phyloP scores from a whole-genome alignment of 2,797 vertebrate genomes.

The Syngnathus acus region DNA sequence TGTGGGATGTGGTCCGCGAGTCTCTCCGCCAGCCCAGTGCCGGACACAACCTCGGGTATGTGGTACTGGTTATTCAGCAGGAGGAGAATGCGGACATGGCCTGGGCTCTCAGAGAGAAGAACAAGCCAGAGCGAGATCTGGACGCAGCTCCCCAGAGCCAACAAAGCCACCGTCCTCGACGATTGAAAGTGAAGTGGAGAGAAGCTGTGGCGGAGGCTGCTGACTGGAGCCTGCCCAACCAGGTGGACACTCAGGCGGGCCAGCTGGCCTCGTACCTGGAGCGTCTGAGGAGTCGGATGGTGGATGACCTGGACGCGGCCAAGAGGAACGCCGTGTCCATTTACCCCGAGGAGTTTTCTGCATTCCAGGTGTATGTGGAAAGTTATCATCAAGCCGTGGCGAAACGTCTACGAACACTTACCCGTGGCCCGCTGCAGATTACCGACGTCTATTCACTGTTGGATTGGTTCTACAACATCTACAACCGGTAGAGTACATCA shows the following conservation, averaged over 20 bases:
- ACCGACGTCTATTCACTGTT: slow-evolving; percentile 84
- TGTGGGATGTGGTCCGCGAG: slow-evolving; percentile 84
- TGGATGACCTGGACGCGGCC: slow-evolving; percentile 80
- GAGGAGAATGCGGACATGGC: slow-evolving; percentile 78
- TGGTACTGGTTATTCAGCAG: slow-evolving; percentile 83
- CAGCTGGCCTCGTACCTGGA: slow-evolving; percentile 76
- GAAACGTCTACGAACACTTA: slow-evolving; percentile 71
- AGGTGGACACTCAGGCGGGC: slow-evolving; percentile 70
- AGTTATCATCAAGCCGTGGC: slow-evolving; percentile 82
- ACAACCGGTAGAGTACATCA: slow-evolving; percentile 73
- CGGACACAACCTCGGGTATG: slow-evolving; percentile 72
- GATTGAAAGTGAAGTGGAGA: slow-evolving; percentile 73
- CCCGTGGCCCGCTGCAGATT: slow-evolving; percentile 71
- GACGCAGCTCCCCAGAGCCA: slow-evolving; percentile 16
- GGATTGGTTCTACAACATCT: slow-evolving; percentile 90
- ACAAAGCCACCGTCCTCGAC: slow-evolving; percentile 65
- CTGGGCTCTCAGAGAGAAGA: slow-evolving; percentile 59
- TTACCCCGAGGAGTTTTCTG: slow-evolving; percentile 79
- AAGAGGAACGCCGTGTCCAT: slow-evolving; percentile 78
- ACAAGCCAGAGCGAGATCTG: slow-evolving; percentile 37
- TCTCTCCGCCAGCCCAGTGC: slow-evolving; percentile 74
- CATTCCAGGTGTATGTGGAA: slow-evolving; percentile 81
- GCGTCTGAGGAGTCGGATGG: slow-evolving; percentile 68
- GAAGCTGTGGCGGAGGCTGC: slow-evolving; percentile 77
- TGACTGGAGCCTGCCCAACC: slow-evolving; percentile 74